These are phyloP conservation scores for Lagopus leucura DNA, from an alignment of 2,113 vertebrate genomes.

Conservation along the genomic window DNA sequence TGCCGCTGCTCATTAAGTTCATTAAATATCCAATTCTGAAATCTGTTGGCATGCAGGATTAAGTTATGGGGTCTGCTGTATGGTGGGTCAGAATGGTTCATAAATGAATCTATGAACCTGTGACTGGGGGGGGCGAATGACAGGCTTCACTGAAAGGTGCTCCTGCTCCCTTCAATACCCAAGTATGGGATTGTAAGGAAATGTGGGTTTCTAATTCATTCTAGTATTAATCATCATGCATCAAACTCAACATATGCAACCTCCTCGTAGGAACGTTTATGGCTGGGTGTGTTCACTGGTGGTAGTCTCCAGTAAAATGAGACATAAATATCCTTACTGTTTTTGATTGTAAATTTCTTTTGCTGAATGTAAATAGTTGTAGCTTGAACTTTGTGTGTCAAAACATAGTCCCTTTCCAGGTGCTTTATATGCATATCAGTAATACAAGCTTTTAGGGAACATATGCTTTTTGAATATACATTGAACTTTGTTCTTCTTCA, in stretches of 20 bases:
- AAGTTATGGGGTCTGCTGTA: background rate
- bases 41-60: background rate
- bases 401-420: background rate
- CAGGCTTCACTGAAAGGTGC: background rate
- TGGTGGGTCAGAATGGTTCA: background rate
- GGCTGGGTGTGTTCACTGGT: background rate
- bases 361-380: background rate
- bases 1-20: background rate
- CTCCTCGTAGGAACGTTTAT: background rate
- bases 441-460: background rate
- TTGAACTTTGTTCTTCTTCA: background rate
- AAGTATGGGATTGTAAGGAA: background rate
- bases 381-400: background rate
- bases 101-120: background rate
- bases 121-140: background rate
- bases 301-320: background rate
- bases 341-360: background rate
- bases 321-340: background rate
- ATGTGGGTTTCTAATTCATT: background rate
- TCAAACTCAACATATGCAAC: background rate
- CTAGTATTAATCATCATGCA: fast-evolving
- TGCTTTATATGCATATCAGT: background rate
- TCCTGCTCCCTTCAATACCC: background rate
- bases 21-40: background rate
- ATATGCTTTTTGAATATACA: background rate